A percentile compares a stretch with the other conserved stretches of the same genome.
Conservation (phyloP, 2,113 vertebrate genomes). For the Myotis davidii region DNA sequence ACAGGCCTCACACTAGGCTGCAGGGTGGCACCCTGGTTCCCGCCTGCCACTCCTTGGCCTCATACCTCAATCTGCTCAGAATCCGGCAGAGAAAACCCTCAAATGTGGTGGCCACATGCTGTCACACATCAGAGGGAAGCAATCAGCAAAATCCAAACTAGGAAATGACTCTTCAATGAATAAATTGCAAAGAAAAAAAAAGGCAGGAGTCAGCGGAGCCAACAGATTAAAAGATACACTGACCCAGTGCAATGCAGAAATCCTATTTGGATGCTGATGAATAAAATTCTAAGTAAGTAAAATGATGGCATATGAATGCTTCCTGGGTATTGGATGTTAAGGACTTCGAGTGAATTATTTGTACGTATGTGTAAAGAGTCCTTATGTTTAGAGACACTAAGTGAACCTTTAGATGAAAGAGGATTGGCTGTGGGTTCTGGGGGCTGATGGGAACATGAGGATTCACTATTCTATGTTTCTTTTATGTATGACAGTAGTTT, state of each 20-base stretch:
- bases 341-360: not conserved
- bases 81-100: not conserved
- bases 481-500: not conserved
- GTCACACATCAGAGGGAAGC: not conserved
- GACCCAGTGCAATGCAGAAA: not conserved
- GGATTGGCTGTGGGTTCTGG: not conserved
- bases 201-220: not conserved
- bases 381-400: not conserved
- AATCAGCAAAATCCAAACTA: not conserved
- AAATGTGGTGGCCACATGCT: not conserved
- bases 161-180: not conserved
- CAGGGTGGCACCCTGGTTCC: not conserved
- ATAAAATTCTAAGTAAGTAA: not conserved
- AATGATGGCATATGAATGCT: not conserved
- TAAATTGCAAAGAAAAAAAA: not conserved
- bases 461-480: not conserved
- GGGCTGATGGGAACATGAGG: not conserved
- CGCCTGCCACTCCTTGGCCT: not conserved
- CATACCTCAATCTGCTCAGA: not conserved
- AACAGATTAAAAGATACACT: not conserved
- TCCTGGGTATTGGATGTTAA: not conserved
- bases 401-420: constrained; percentile 11
- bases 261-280: not conserved
- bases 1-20: not conserved
- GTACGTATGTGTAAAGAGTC: not conserved